These are phyloP conservation scores for Brachionus angularis DNA, from an alignment of 1,140 invertebrate genomes.

Conservation along the genomic window DNA sequence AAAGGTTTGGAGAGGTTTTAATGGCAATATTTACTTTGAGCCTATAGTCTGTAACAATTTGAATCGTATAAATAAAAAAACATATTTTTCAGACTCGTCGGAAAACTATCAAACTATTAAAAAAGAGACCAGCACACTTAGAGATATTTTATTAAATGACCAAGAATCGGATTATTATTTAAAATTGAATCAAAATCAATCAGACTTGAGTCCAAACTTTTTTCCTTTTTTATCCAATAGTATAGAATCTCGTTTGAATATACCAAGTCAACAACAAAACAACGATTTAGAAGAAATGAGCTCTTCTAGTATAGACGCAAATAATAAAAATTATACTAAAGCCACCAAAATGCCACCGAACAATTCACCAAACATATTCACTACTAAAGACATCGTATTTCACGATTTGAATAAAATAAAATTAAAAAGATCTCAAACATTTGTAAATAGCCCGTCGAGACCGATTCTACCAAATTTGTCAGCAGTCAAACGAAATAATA, in stretches of 20 bases:
- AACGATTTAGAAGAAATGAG: neutral
- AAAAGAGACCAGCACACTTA: too few species aligned
- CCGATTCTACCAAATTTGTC: neutral
- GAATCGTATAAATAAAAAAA: neutral
- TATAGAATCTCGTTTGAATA: too few species aligned
- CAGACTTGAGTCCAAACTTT: too few species aligned
- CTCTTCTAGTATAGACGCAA: neutral
- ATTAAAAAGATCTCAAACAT: neutral
- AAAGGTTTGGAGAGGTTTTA: constrained; percentile 42
- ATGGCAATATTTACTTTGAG: constrained; percentile 40
- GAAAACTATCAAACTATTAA: neutral
- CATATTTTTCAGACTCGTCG: too few species aligned
- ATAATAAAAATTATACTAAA: neutral
- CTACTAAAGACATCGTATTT: neutral
- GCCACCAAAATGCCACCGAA: neutral
- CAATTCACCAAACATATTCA: neutral
- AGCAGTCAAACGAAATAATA: constrained; percentile 4
- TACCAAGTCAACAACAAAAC: neutral
- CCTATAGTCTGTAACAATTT: constrained; percentile 10
- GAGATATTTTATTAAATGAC: too few species aligned
- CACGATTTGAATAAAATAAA: neutral
- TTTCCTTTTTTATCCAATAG: too few species aligned
- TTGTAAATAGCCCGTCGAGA: neutral
- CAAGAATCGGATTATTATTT: too few species aligned
- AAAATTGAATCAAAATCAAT: too few species aligned